Conservation (phyloP, 2,113 vertebrate genomes). For the Rhabdornis inornatus region DNA sequence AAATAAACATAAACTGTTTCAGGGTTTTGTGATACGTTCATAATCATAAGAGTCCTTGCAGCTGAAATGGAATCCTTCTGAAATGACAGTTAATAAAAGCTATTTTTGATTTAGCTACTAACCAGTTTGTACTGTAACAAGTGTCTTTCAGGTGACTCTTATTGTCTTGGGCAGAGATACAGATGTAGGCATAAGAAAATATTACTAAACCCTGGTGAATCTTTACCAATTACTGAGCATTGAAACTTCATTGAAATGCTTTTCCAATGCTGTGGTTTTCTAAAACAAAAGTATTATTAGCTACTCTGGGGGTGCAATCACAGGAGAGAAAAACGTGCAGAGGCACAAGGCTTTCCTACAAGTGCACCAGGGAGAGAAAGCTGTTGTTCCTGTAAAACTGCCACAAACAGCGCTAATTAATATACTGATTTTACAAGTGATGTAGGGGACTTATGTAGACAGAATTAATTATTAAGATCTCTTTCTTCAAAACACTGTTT, state of each 20-base stretch:
- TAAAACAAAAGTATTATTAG: not conserved
- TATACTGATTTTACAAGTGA: constrained; percentile 8
- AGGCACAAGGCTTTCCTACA: not conserved
- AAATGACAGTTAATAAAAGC: constrained; percentile 33
- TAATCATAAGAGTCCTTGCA: constrained; percentile 30
- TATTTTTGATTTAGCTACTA: not conserved
- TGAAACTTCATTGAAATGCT: not conserved
- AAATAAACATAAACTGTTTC: constrained; percentile 32
- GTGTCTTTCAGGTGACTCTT: not conserved
- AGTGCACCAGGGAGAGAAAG: not conserved
- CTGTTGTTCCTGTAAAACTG: not conserved
- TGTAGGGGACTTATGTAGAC: not conserved
- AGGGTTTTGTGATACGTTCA: not conserved
- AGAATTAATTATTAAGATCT: constrained; percentile 54
- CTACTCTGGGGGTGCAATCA: not conserved
- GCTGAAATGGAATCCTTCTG: constrained; percentile 18
- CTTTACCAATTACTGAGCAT: not conserved
- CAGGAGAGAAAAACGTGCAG: not conserved
- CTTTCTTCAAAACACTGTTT: constrained; percentile 23
- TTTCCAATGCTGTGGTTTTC: not conserved
- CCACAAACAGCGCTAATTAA: constrained; percentile 17
- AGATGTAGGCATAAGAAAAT: not conserved
- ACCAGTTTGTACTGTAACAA: not conserved
- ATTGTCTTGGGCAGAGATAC: not conserved
- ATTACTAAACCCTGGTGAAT: not conserved